Percentiles rank a stretch among this genome's conserved stretches.
Evolutionary conservation across 1,140 invertebrate species (phyloP).

Genomic region (Dinothrombium tinctorium): DNA sequence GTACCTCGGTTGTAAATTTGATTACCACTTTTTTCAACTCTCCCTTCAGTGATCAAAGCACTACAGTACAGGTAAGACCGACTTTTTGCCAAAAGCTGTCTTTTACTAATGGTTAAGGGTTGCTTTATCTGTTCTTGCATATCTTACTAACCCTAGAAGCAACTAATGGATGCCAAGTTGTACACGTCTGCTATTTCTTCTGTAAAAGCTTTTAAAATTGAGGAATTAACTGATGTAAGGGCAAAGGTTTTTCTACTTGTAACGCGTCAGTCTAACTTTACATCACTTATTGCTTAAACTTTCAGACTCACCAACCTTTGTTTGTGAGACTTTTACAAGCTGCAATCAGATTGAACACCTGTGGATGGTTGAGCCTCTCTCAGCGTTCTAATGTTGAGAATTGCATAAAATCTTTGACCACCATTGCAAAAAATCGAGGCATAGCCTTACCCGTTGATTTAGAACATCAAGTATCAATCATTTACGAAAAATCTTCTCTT

Average conservation of each 20-base stretch:
- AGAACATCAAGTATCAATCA: constrained; percentile 59
- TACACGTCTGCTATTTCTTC: too few species aligned
- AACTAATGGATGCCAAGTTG: too few species aligned
- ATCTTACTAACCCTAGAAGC: too few species aligned
- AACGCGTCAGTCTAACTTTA: neutral
- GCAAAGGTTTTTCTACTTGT: neutral
- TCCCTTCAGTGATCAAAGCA: constrained; percentile 87
- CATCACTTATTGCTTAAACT: too few species aligned
- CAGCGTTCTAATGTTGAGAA: constrained; percentile 81
- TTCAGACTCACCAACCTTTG: constrained; percentile 67
- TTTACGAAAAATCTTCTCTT: too few species aligned
- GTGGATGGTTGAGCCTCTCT: constrained; percentile 55
- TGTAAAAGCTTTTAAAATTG: too few species aligned
- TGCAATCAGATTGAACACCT: constrained; percentile 69
- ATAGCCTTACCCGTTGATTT: constrained; percentile 76
- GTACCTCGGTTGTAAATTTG: constrained; percentile 74
- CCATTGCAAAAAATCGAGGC: constrained; percentile 68
- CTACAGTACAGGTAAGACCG: too few species aligned
- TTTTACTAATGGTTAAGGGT: too few species aligned
- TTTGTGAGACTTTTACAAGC: constrained; percentile 80
- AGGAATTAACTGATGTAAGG: constrained; percentile 1
- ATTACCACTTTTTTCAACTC: constrained; percentile 92
- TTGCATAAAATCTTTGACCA: constrained; percentile 72
- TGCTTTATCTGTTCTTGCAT: too few species aligned
- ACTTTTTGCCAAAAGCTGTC: too few species aligned